Conservation (phyloP, 2,888 invertebrate species). For the Heliconius hortense region DNA sequence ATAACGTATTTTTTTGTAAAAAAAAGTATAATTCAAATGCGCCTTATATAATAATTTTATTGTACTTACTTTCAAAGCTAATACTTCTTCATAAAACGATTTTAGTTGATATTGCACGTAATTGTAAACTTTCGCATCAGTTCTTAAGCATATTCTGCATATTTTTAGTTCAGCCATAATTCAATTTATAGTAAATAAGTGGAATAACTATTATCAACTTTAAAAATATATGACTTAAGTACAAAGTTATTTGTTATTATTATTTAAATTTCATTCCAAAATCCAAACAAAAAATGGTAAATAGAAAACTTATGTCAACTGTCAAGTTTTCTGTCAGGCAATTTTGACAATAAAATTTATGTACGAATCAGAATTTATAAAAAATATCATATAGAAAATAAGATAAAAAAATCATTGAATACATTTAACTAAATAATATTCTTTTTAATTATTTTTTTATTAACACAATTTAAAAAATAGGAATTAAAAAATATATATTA, state of each 20-base stretch:
- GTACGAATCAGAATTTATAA: not conserved
- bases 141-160: slow-evolving; percentile 64
- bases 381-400: not conserved
- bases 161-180: slow-evolving; percentile 53
- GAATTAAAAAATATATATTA: too few species aligned
- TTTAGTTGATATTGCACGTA: slow-evolving; percentile 58
- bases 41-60: not conserved
- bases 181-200: not conserved
- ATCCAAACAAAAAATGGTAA: not conserved
- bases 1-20: not conserved
- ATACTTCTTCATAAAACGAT: slow-evolving; percentile 65
- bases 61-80: slow-evolving; percentile 58
- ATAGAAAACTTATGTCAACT: slow-evolving; percentile 10
- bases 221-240: not conserved
- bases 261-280: not conserved
- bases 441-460: not conserved
- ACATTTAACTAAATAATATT: not conserved
- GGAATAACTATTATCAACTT: not conserved
- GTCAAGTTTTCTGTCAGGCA: not conserved
- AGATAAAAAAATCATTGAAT: not conserved
- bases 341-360: not conserved
- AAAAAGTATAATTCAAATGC: too few species aligned
- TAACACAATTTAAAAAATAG: not conserved
- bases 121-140: slow-evolving; percentile 58
- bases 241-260: not conserved